Evolutionary conservation across 2,113 vertebrate species (phyloP).

Genomic region (Amblyopsis rosae): DNA sequence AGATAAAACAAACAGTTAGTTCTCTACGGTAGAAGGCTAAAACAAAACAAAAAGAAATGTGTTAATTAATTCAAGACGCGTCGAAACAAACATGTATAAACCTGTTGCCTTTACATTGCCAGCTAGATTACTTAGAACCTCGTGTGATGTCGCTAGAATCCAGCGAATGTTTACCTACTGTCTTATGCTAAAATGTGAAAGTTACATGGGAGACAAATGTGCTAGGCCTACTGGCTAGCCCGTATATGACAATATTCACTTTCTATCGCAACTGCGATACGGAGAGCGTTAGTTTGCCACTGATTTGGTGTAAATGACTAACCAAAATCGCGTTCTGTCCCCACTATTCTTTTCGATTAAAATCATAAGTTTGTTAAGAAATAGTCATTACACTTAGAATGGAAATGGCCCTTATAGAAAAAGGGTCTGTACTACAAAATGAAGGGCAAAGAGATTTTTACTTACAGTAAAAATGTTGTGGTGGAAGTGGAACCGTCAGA

Average conservation of each 20-base stretch:
- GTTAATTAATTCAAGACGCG: neutral
- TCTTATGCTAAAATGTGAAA: too few relatives aligned
- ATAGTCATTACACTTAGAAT: neutral
- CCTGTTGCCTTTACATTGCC: neutral
- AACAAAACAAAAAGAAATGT: neutral
- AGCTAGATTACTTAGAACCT: too few relatives aligned
- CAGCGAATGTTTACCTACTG: too few relatives aligned
- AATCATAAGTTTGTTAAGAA: neutral
- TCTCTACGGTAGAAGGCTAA: neutral
- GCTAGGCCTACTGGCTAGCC: neutral
- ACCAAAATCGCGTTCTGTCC: too few relatives aligned
- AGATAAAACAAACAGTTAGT: constrained; percentile 9
- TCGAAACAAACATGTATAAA: neutral
- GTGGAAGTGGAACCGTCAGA: neutral
- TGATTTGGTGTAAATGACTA: neutral
- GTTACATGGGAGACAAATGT: too few relatives aligned
- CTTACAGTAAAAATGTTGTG: constrained; percentile 34
- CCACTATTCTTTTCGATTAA: neutral
- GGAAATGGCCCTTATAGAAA: constrained; percentile 49
- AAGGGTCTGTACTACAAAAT: constrained; percentile 50
- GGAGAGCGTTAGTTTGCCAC: neutral
- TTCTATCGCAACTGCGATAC: neutral
- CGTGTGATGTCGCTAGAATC: too few relatives aligned
- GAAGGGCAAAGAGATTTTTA: constrained; percentile 44
- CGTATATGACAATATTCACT: neutral